Conservation (phyloP, 2,888 invertebrate species). For the Lordiphosa fenestrarum region DNA sequence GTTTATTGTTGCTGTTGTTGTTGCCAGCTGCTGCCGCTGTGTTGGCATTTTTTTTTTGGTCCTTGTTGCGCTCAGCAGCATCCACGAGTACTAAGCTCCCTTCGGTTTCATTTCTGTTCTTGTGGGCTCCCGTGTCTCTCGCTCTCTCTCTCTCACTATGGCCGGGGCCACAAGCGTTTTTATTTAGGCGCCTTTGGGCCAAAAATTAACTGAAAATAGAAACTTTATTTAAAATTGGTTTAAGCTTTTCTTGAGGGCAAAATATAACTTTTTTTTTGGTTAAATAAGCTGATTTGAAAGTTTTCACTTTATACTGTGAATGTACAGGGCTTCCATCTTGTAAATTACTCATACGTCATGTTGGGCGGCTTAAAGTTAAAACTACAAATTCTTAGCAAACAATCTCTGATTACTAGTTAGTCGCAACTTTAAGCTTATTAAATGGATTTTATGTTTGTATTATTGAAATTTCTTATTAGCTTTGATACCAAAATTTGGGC, state of each 20-base stretch:
- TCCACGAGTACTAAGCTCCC: conserved; percentile 7
- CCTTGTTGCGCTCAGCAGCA: conserved; percentile 70
- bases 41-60: conserved; percentile 49
- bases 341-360: too few relatives aligned
- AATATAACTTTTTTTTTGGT: conserved; percentile 3
- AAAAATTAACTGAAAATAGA: conserved; percentile 10
- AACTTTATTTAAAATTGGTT: conserved; percentile 7
- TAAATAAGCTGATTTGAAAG: background rate
- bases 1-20: conserved; percentile 65
- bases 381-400: too few relatives aligned
- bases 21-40: conserved; percentile 36
- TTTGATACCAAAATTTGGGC: too few relatives aligned
- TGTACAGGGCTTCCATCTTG: too few relatives aligned
- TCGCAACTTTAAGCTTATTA: too few relatives aligned
- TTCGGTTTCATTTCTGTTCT: conserved; percentile 4
- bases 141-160: background rate
- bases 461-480: too few relatives aligned
- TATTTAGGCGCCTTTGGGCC: conserved; percentile 15
- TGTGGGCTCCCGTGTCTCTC: background rate
- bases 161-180: conserved; percentile 11
- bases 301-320: too few relatives aligned
- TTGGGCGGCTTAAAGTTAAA: too few relatives aligned
- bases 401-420: too few relatives aligned
- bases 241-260: conserved; percentile 5
- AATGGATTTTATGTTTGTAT: too few relatives aligned